phyloP scores from a whole-genome alignment of 1,140 invertebrate species.

The Stegodyphus mimosarum region DNA sequence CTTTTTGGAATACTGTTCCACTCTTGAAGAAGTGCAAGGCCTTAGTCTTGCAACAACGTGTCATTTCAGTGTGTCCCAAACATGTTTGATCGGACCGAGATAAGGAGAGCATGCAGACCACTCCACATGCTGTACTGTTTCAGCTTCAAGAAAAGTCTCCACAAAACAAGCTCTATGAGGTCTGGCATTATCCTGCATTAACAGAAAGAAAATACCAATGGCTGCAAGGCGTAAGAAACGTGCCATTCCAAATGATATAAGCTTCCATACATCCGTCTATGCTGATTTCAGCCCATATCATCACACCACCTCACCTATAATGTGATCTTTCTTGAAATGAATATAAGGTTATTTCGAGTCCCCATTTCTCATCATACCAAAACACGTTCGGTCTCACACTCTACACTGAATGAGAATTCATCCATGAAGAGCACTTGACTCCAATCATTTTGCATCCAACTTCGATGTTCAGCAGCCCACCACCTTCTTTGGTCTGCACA shows the following conservation, averaged over 20 bases:
- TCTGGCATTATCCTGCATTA: background rate
- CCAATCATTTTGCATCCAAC: background rate
- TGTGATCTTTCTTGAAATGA: background rate
- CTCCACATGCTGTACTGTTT: conserved; percentile 13
- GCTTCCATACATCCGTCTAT: background rate
- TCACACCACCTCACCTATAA: background rate
- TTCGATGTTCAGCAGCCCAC: background rate
- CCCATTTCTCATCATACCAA: background rate
- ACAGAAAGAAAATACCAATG: background rate
- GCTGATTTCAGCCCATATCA: background rate
- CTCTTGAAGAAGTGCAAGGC: conserved; percentile 1
- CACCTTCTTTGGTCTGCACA: background rate
- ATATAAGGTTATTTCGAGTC: background rate
- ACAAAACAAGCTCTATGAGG: background rate
- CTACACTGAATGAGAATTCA: conserved; percentile 3
- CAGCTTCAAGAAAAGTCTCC: background rate
- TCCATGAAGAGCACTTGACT: conserved; percentile 8
- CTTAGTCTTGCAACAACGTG: conserved; percentile 2
- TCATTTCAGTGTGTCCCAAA: conserved; percentile 2
- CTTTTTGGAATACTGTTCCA: background rate
- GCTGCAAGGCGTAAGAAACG: background rate
- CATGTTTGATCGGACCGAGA: background rate
- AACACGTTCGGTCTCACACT: background rate
- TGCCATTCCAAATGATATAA: conserved; percentile 5
- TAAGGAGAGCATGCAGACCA: background rate